Evolutionary conservation across 2,113 vertebrate species (phyloP).

Genomic region (Poeciliopsis retropinna): DNA sequence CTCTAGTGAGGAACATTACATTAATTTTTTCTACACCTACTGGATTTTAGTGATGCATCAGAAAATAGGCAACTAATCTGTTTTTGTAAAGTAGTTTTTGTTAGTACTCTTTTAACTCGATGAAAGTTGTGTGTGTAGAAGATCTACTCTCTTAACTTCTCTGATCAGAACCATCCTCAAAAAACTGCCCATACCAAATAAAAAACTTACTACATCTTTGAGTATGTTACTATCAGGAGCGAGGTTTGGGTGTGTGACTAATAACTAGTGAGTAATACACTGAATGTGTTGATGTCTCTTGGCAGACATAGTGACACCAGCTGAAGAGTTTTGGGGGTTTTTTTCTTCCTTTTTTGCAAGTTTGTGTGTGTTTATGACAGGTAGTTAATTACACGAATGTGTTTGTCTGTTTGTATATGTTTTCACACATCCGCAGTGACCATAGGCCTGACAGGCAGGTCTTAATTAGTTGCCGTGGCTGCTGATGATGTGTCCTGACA

Average conservation of each 20-base stretch:
- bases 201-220: background rate
- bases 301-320: conserved; percentile 37
- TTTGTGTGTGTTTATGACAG: conserved; percentile 45
- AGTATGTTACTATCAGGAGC: conserved; percentile 9
- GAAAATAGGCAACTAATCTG: background rate
- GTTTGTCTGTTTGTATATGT: conserved; percentile 40
- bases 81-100: background rate
- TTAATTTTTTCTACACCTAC: background rate
- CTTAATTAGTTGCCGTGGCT: conserved; percentile 72
- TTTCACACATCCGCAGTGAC: conserved; percentile 39
- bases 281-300: conserved; percentile 36
- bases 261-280: conserved; percentile 41
- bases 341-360: background rate
- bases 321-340: background rate
- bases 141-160: background rate
- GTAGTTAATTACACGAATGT: conserved; percentile 59
- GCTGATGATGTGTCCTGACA: conserved; percentile 68
- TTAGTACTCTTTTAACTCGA: background rate
- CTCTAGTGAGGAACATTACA: no score
- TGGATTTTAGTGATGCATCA: background rate
- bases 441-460: conserved; percentile 64
- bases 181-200: background rate
- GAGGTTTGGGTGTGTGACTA: conserved; percentile 16
- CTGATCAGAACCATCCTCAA: background rate
- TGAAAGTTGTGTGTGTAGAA: background rate